A percentile compares a stretch with the other conserved stretches of the same genome.
These are phyloP conservation scores for Cryptotis parvus DNA, from an alignment of 2,113 vertebrate genomes.

Conservation along the genomic window DNA sequence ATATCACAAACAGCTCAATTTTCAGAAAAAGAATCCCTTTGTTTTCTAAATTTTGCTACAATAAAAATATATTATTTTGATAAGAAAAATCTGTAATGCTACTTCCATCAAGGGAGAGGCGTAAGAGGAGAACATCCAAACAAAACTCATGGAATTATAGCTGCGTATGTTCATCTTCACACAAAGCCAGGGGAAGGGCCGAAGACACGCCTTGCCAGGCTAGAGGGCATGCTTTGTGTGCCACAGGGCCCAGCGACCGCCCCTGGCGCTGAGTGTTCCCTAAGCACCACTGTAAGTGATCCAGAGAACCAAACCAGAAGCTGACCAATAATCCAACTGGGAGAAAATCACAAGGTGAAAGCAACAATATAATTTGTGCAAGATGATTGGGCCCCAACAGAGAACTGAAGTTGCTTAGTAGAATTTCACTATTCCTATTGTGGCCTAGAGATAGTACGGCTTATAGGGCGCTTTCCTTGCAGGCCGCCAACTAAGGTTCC, in stretches of 20 bases:
- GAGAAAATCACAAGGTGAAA: not conserved
- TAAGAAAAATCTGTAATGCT: slow-evolving; percentile 10
- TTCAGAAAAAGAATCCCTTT: slow-evolving; percentile 24
- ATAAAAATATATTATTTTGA: slow-evolving; percentile 11
- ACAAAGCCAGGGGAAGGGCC: not conserved
- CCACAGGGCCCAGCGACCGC: too few relatives aligned
- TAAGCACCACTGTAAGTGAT: too few relatives aligned
- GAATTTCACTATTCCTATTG: too few relatives aligned
- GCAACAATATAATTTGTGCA: slow-evolving; percentile 13
- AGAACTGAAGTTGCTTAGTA: not conserved
- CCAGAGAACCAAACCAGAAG: too few relatives aligned
- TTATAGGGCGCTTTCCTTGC: too few relatives aligned
- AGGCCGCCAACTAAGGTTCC: too few relatives aligned
- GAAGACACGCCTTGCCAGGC: too few relatives aligned
- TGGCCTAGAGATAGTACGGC: too few relatives aligned
- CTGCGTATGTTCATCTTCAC: not conserved
- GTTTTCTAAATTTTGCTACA: slow-evolving; percentile 55
- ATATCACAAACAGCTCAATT: slow-evolving; percentile 8
- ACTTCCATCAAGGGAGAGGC: not conserved
- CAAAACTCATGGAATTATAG: not conserved
- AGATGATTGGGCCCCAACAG: not conserved
- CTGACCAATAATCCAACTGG: too few relatives aligned
- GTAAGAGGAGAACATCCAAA: not conserved
- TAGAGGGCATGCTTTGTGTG: too few relatives aligned
- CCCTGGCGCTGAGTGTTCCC: too few relatives aligned